phyloP scores from a whole-genome alignment of 2,113 vertebrate species.

The Ictalurus punctatus region DNA sequence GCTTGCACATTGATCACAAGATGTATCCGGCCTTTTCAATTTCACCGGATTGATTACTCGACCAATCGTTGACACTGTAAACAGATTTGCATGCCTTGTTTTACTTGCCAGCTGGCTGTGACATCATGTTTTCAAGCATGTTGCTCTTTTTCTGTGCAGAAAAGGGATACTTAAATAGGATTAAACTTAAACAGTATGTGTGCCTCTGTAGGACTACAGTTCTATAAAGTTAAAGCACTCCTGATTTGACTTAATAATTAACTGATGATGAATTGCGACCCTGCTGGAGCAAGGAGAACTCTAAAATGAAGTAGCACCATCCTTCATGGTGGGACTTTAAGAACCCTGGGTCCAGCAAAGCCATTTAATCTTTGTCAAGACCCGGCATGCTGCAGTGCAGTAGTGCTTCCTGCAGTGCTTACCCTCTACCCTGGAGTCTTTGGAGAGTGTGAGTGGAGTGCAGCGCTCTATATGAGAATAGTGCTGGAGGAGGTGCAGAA shows the following conservation, averaged over 20 bases:
- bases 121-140: not conserved
- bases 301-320: not conserved
- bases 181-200: not conserved
- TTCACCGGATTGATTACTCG: slow-evolving; percentile 1
- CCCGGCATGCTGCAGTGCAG: slow-evolving; percentile 2
- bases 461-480: not conserved
- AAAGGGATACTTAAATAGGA: not conserved
- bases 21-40: slow-evolving; percentile 19
- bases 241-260: slow-evolving; percentile 25
- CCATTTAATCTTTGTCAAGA: slow-evolving; percentile 26
- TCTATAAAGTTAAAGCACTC: not conserved
- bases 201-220: not conserved
- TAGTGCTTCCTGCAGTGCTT: slow-evolving; percentile 17
- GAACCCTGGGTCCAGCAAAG: slow-evolving; percentile 13
- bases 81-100: slow-evolving; percentile 12
- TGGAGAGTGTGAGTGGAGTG: slow-evolving; percentile 26
- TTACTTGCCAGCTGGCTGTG: not conserved
- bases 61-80: slow-evolving; percentile 13
- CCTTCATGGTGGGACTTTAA: slow-evolving; percentile 15
- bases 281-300: not conserved
- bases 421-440: slow-evolving; percentile 12
- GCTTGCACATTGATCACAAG: slow-evolving; percentile 31
- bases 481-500: not conserved
- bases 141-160: not conserved
- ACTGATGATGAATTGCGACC: not conserved